Evolutionary conservation across 2,797 vertebrate species (phyloP), one percentile per base, ranked within the genome.

Genomic region (Pitangus sulphuratus): DNA sequence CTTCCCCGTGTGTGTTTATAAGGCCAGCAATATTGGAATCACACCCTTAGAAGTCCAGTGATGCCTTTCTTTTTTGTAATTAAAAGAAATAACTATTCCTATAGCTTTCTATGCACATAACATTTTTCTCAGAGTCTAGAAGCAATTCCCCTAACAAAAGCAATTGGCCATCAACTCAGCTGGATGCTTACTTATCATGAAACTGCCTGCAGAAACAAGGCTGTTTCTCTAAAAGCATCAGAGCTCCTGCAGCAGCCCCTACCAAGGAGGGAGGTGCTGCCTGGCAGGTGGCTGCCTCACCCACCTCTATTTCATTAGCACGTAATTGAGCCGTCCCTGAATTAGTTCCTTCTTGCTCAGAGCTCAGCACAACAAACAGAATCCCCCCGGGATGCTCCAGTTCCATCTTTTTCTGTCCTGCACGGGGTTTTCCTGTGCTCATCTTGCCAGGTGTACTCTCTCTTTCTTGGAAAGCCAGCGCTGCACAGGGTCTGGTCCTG

Each of bases 281-380:
- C 2, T 69, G 89, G 62, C 95, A 94, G 90, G 93, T 93, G 93
- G 74, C 83, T 90, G 82, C 85, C 84, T 85, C 10, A 39, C 47
- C 80, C 12, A 7, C 58, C 78, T 89, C 13, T 8, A 2, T 65
- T 68, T 58, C 83, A 77, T 85, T 65, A 80, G 21, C 0, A 1
- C 37, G 28, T 58, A 79, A 91, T 9, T 42, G 45, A 93, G 74
- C 24, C 0, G 1, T 39, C 0, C 0, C 75, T 89, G 88, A 90
- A 90, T 96, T 93, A 71, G 60, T 56, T 89, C 60, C 50, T 68
- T 45, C 68, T 79, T 42, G 48, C 76, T 77, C 35, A 53, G 93
- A 83, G 72, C 81, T 65, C 74, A 61, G 50, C 5, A 3, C 14
- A 60, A 65, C 54, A 42, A 71, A 31, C 47, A 74, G n/a, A 89